Conservation (phyloP, 2,797 vertebrate species). For the Taenioides sp. region DNA sequence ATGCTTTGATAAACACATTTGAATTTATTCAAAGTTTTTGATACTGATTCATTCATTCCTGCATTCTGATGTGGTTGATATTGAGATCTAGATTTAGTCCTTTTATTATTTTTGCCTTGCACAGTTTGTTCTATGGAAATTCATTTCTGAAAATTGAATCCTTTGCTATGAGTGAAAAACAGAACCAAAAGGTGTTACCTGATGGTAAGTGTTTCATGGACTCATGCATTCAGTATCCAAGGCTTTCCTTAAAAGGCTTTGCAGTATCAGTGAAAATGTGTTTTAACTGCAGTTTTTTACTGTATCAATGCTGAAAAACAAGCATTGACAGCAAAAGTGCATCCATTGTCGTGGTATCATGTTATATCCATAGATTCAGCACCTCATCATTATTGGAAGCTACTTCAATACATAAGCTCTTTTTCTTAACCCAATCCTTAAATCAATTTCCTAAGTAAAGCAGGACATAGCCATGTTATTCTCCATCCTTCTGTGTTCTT, state of each 20-base stretch:
- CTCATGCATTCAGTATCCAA: background rate
- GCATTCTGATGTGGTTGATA: background rate
- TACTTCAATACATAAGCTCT: conserved; percentile 17
- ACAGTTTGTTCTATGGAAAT: background rate
- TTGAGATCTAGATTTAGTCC: background rate
- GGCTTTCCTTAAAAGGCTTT: background rate
- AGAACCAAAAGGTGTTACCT: background rate
- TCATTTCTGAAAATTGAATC: background rate
- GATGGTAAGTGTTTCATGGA: background rate
- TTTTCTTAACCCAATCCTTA: conserved; percentile 38
- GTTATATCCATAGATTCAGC: conserved; percentile 29
- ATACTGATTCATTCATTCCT: too few relatives aligned
- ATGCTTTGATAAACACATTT: too few relatives aligned
- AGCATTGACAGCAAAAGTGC: conserved; percentile 4
- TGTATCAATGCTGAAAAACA: conserved; percentile 18
- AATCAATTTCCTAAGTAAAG: conserved; percentile 45
- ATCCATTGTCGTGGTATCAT: conserved; percentile 20
- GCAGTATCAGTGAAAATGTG: background rate
- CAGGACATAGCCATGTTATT: conserved; percentile 1
- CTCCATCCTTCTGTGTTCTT: conserved; percentile 6
- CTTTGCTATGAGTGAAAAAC: background rate
- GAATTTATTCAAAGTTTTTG: too few relatives aligned
- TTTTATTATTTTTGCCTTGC: background rate
- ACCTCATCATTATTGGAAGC: conserved; percentile 32
- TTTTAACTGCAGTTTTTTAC: background rate